Base-by-base conservation (phyloP, 1,140 invertebrate genomes). In the Maconellicoccus hirsutus region DNA sequence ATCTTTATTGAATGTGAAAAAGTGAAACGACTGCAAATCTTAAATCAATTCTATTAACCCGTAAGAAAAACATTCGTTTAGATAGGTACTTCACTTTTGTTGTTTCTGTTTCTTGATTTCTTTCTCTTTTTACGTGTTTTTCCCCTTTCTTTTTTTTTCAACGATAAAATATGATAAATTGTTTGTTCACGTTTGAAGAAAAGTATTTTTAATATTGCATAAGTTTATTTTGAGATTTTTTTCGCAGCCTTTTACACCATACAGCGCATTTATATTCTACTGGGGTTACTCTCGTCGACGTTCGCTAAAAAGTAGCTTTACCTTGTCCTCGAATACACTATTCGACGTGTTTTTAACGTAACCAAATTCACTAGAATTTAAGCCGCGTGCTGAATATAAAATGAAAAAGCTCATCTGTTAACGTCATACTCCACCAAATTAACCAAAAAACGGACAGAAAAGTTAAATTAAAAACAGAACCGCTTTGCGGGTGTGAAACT, bases 191-290 rank as follows among this genome's bases (percentile, higher is more conserved):
- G 42, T 52, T 52, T 52, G 16, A 52, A 52, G 42, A 52, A 52
- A 52, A 52, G 42, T 52, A 52, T 52, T 52, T 52, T 52, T 52
- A 52, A 52, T 52, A 52, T 52, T 52, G 42, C 42, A 52, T 52
- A 19, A 52, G 42, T 52, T 52, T 52, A 52, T 52, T 52, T 52
- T 52, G n/a, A 52, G 42, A 52, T 52, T 14, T 52, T 52, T 52
- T 52, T 52, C 16, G 16, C n/a, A 52, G 42, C 42, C 42, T 52
- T 19, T 52, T 19, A 52, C n/a, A 3, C 6, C 3, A 52, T 33
- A 33, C 29, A 19, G 16, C 42, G n/a, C 42, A 52, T 52, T 52
- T 52, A 52, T 52, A 52, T 52, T 52, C 42, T 52, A 19, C 42
- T 52, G 16, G 42, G 42, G 42, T 52, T 52, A 19, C 42, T 52